Evolutionary conservation across 2,113 vertebrate species (phyloP).

Genomic region (Ciconia maguari): DNA sequence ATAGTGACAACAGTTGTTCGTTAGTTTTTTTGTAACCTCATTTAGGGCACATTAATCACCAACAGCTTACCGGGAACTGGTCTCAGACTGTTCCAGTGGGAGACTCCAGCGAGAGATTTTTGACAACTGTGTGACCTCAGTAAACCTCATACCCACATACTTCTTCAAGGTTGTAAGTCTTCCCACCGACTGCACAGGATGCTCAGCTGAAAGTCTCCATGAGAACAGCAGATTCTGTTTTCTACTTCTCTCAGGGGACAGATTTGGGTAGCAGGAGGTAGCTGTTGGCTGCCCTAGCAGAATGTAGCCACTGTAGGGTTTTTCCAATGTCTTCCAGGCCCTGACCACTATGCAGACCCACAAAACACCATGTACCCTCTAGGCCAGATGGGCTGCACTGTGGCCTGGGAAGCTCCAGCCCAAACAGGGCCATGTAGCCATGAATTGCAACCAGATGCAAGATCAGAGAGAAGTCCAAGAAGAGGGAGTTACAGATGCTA

Average conservation of each 20-base stretch:
- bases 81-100: neutral
- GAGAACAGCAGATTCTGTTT: neutral
- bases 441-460: neutral
- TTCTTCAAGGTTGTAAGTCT: neutral
- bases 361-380: neutral
- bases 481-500: neutral
- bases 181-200: neutral
- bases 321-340: neutral
- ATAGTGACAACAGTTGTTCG: neutral
- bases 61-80: neutral
- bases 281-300: neutral
- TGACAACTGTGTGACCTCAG: neutral
- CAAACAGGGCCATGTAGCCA: neutral
- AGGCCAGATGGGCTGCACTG: neutral
- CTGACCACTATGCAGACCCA: rapidly evolving
- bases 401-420: neutral
- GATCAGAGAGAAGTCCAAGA: neutral
- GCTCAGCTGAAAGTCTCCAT: neutral
- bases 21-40: neutral
- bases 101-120: neutral
- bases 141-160: neutral
- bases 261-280: neutral
- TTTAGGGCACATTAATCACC: neutral
- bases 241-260: neutral
- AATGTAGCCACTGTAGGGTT: neutral